phyloP scores from a whole-genome alignment of 2,797 vertebrate species.

The Microctenopoma lineatum region DNA sequence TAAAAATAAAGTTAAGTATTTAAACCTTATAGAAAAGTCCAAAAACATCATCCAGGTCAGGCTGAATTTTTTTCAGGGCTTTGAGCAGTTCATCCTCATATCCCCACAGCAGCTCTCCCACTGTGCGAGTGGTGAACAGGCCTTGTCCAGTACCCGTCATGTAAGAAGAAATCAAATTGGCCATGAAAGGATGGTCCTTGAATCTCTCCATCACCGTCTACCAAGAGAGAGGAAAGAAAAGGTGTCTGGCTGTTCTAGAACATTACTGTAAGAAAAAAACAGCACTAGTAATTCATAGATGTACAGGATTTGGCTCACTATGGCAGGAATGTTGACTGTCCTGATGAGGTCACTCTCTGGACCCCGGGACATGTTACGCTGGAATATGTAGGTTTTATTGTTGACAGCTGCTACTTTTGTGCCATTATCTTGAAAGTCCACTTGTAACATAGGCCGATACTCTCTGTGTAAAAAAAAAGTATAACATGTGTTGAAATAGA shows the following conservation, averaged over 20 bases:
- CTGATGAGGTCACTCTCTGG: slow-evolving; percentile 89
- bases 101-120: slow-evolving; percentile 92
- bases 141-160: slow-evolving; percentile 68
- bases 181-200: accelerated
- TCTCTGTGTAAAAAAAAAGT: slow-evolving; percentile 84
- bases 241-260: not conserved
- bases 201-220: slow-evolving; percentile 78
- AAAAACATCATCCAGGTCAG: slow-evolving; percentile 81
- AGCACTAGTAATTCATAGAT: not conserved
- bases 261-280: not conserved
- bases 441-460: slow-evolving; percentile 87
- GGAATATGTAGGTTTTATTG: slow-evolving; percentile 92
- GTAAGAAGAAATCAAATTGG: slow-evolving; percentile 56
- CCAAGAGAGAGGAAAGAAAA: not conserved
- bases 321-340: slow-evolving; percentile 91
- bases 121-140: slow-evolving; percentile 85
- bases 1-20: not conserved
- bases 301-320: slow-evolving; percentile 83
- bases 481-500: not conserved
- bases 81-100: slow-evolving; percentile 89
- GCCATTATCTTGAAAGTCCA: slow-evolving; percentile 89
- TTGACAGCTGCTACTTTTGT: slow-evolving; percentile 90
- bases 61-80: slow-evolving; percentile 58
- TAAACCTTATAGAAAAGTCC: slow-evolving; percentile 92
- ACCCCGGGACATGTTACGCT: slow-evolving; percentile 88